Percentiles rank a stretch among this genome's conserved stretches.
These are phyloP conservation scores for Myotis brandtii DNA, from an alignment of 2,113 vertebrate genomes.

Conservation along the genomic window DNA sequence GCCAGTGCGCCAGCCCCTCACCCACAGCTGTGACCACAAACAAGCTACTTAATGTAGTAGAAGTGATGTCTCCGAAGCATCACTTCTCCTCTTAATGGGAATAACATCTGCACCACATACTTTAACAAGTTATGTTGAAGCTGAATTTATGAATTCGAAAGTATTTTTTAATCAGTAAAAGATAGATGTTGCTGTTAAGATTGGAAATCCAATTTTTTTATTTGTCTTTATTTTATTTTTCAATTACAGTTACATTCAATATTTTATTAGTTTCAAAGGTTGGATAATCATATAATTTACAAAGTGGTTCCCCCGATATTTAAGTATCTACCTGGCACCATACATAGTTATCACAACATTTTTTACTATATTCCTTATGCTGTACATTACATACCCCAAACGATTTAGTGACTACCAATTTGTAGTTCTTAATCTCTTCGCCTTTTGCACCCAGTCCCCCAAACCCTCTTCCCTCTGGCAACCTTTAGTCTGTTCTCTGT, in stretches of 20 bases:
- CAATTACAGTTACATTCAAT: not conserved
- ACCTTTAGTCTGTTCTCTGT: not conserved
- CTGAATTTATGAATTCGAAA: not conserved
- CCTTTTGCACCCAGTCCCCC: not conserved
- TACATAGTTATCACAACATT: not conserved
- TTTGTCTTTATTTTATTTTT: not conserved
- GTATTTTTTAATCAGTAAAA: not conserved
- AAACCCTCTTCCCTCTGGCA: not conserved
- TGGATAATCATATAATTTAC: not conserved
- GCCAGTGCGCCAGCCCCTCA: not conserved
- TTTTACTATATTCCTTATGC: not conserved
- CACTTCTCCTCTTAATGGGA: not conserved
- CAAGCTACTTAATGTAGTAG: not conserved
- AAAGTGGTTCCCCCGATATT: not conserved
- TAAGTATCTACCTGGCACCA: not conserved
- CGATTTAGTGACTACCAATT: not conserved
- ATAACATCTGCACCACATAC: not conserved
- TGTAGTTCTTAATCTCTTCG: not conserved
- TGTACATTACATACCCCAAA: not conserved
- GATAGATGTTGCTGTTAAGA: not conserved
- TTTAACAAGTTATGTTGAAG: not conserved
- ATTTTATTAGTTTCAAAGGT: not conserved
- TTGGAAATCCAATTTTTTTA: not conserved
- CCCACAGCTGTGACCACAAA: not conserved
- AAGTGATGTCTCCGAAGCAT: not conserved